Base-by-base conservation (phyloP, 2,113 vertebrate genomes). In the Podarcis cretensis region DNA sequence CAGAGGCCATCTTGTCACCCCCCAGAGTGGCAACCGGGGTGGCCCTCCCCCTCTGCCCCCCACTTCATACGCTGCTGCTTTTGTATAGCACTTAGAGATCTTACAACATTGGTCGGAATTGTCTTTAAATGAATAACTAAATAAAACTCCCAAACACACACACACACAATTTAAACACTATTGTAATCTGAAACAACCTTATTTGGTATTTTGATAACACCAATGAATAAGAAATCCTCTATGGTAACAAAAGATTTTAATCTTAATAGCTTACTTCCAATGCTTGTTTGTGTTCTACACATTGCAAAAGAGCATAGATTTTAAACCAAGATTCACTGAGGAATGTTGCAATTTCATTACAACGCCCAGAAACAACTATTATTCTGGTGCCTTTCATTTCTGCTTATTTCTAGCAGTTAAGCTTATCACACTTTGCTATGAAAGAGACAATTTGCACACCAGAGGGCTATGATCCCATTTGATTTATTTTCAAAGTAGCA, bases 211-310 rank as follows among this genome's bases (percentile, higher is more conserved):
- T 85, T 63, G 81, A 85, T 91, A 92, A 91, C 57, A 87, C 12
- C 83, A 78, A 79, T 90, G 91, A 88, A 94, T 89, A 86, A 40
- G 32, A 76, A 78, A 87, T 83, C 93, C 87, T 90, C 66, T 89
- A 91, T 68, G 48, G 12, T 69, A 69, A 37, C 13, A 92, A 91
- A 92, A 93, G 92, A 89, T 6, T 71, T 79, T 90, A 43, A 83
- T 78, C 85, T 94, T 91, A 94, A 94, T 90, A 86, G 82, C 92
- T 90, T 86, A 89, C 92, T 92, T 65, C 80, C 13, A 65, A 76
- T 87, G 83, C 87, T 83, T 92, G 89, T 94, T 94, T 94, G 83
- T 79, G 13, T 91, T 88, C 86, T 86, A 83, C 87, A 90, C 87
- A 88, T 83, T 94, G 71, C n/a, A 91, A 89, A 94, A 91, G 3